These are phyloP conservation scores for Falcunculus frontatus DNA, from an alignment of 2,113 vertebrate genomes.

Conservation along the genomic window DNA sequence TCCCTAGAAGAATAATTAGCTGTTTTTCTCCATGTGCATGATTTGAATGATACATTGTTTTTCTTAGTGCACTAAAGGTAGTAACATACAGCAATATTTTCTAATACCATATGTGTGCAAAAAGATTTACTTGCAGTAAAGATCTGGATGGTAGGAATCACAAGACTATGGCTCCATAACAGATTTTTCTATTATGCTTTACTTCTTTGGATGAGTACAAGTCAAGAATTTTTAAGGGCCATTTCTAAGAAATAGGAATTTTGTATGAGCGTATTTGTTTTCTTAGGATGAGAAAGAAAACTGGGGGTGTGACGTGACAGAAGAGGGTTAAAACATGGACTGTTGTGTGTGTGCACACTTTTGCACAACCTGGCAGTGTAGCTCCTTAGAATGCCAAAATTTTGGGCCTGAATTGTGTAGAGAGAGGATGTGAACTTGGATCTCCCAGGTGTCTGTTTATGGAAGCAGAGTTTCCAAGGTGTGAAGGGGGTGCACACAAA, in stretches of 20 bases:
- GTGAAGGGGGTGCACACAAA: fast-evolving
- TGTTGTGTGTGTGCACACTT: fast-evolving
- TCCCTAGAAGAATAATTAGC: background rate
- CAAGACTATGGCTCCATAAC: background rate
- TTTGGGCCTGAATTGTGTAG: background rate
- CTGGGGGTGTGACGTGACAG: fast-evolving
- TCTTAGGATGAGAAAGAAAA: background rate
- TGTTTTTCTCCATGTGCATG: background rate
- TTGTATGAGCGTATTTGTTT: background rate
- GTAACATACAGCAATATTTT: background rate
- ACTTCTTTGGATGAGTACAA: background rate
- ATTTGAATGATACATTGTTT: background rate
- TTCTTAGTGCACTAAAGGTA: background rate
- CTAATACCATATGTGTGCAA: background rate
- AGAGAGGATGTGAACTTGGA: background rate
- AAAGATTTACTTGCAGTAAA: background rate
- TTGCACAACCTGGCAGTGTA: background rate
- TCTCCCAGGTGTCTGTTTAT: background rate
- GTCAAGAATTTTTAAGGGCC: background rate
- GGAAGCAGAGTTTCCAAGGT: background rate
- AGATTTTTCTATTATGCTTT: background rate
- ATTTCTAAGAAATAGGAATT: background rate
- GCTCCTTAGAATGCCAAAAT: background rate
- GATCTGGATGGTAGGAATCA: background rate
- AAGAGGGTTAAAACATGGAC: background rate